Base-by-base conservation (phyloP, 2,797 vertebrate genomes). In the Amphiprion clarkii region DNA sequence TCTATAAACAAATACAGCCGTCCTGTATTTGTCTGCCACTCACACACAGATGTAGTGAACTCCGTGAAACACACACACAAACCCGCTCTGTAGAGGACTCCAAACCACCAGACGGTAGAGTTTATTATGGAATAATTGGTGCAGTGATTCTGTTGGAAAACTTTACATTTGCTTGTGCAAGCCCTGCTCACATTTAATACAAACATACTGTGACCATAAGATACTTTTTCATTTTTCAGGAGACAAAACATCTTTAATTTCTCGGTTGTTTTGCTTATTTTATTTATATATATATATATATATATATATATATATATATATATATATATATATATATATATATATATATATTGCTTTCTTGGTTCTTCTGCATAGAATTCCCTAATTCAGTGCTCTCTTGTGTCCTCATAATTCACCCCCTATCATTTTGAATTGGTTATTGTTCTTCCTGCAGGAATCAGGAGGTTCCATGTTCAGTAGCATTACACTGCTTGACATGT, bases 61-160 rank as follows among this genome's bases (percentile, higher is more conserved):
- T 63, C 65, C 70, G 25, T 6, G 5, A 63, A 68, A 78, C 60
- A 70, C 74, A 75, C 74, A 74, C 66, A 64, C 78, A 84, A 51
- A 63, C 67, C 44, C 44, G 63, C 68, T 71, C 66, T 4, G 33
- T 31, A 23, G 66, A 79, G 81, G 67, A 74, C 76, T 82, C 67
- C 76, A 80, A 65, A 52, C 61, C 48, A 75, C 53, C 65, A 85
- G 76, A 79, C 68, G 78, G 57, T 74, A 48, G 52, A 14, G 65
- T 74, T 74, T 58, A 68, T 86, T 86, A 91, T 79, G 71, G 84
- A 88, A 91, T 83, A 71, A 76, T 46, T 46, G 62, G 1, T 74
- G 58, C 48, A 66, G 80, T 48, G 79, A 71, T 75, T 51, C 33
- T 55, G 60, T 65, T 75, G 63, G 56, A 70, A 83, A 84, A 67